A percentile compares a stretch with the other conserved stretches of the same genome.
Conservation (phyloP, 2,113 vertebrate genomes). For the Dasyurus viverrinus region DNA sequence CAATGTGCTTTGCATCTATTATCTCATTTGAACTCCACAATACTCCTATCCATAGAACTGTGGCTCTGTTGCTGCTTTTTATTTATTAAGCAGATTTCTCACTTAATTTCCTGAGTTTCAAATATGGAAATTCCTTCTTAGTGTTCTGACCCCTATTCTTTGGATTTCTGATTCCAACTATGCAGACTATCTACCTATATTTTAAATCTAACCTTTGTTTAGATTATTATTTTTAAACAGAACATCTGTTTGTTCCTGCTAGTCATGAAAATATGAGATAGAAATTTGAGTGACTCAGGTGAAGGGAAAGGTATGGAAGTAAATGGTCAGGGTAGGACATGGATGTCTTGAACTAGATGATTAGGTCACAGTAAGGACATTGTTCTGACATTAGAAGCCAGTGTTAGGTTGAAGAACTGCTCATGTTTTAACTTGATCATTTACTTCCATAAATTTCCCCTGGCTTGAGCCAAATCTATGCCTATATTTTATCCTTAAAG, state of each 20-base stretch:
- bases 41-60: background rate
- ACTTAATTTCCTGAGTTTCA: background rate
- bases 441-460: background rate
- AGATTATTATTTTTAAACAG: background rate
- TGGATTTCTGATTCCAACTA: background rate
- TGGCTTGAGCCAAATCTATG: background rate
- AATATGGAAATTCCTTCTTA: background rate
- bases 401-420: no score
- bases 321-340: background rate
- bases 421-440: background rate
- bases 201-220: background rate
- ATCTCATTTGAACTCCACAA: background rate
- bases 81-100: background rate
- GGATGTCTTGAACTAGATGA: background rate
- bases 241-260: background rate
- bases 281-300: background rate
- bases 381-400: background rate
- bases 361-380: background rate
- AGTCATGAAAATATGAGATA: background rate
- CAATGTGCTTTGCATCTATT: background rate
- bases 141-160: background rate
- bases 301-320: background rate
- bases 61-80: background rate
- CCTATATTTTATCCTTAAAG: background rate
- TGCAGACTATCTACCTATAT: background rate